phyloP scores from a whole-genome alignment of 1,140 invertebrate genomes.

The Drosophila santomea region DNA sequence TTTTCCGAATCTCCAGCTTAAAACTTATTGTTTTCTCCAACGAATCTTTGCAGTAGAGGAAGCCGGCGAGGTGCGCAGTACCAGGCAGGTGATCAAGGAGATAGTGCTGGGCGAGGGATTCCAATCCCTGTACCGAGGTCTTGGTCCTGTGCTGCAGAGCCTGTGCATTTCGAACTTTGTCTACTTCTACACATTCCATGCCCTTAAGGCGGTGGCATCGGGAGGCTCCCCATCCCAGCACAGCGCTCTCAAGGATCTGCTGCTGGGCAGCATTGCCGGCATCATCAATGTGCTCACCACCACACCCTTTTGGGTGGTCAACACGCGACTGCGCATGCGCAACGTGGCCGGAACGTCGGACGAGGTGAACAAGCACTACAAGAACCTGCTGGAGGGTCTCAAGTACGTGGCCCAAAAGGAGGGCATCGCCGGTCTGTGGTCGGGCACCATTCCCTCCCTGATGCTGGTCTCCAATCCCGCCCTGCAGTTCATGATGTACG shows the following conservation, averaged over 20 bases:
- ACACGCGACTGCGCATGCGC: constrained; percentile 92
- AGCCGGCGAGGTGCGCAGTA: constrained; percentile 85
- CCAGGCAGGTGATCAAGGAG: constrained; percentile 87
- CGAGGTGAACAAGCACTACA: constrained; percentile 80
- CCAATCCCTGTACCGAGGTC: constrained; percentile 90
- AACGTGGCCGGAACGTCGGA: constrained; percentile 80
- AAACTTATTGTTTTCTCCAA: not conserved
- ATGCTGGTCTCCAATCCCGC: constrained; percentile 94
- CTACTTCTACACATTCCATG: constrained; percentile 96
- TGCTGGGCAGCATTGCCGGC: constrained; percentile 92
- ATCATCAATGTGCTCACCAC: constrained; percentile 93
- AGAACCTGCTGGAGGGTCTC: constrained; percentile 88
- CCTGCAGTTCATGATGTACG: constrained; percentile 96
- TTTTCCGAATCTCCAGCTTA: not conserved
- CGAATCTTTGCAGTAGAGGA: constrained; percentile 88
- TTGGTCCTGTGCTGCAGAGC: constrained; percentile 92
- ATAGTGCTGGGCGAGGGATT: constrained; percentile 90
- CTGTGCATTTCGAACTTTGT: constrained; percentile 95
- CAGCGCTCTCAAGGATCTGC: constrained; percentile 90
- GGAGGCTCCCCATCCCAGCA: constrained; percentile 83
- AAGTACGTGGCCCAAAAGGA: constrained; percentile 89
- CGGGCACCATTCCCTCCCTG: constrained; percentile 92
- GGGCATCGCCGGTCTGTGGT: constrained; percentile 91
- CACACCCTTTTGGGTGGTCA: constrained; percentile 96
- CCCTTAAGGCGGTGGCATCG: constrained; percentile 88